These are phyloP conservation scores for Harpalus rufipes DNA, from an alignment of 2,888 invertebrate genomes.

Conservation along the genomic window DNA sequence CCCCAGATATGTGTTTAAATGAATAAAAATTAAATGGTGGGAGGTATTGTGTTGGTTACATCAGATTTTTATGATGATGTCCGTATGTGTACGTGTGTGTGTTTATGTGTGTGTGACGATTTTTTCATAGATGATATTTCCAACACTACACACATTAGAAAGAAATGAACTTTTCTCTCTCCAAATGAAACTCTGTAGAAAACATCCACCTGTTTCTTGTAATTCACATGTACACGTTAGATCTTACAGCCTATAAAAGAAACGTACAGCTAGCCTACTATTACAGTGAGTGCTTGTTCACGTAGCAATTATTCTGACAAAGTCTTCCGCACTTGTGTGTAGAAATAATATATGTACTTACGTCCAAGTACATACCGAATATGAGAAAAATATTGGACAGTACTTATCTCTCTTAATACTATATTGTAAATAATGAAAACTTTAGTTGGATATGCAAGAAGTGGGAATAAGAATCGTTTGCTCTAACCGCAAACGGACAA, in stretches of 20 bases:
- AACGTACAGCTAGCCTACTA: background rate
- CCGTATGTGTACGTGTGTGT: too few species aligned
- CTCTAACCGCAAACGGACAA: too few species aligned
- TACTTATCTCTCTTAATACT: background rate
- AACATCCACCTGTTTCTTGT: background rate
- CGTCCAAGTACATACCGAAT: background rate
- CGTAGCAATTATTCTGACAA: background rate
- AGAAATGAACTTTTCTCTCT: background rate
- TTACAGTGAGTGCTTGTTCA: background rate
- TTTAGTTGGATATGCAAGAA: background rate
- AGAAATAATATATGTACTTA: background rate
- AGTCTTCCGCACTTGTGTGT: background rate
- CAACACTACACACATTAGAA: too few species aligned
- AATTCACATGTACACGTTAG: constrained; percentile 2
- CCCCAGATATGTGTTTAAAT: too few species aligned
- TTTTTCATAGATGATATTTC: too few species aligned
- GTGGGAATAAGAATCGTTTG: too few species aligned
- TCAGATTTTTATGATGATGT: too few species aligned
- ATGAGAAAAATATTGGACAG: background rate
- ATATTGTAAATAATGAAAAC: background rate
- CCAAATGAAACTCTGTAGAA: background rate
- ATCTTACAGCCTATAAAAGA: constrained; percentile 6
- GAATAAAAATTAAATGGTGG: too few species aligned
- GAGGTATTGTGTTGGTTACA: too few species aligned
- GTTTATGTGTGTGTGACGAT: too few species aligned